These are phyloP conservation scores for Apotomis capreana DNA, from an alignment of 2,888 invertebrate genomes.

Conservation along the genomic window DNA sequence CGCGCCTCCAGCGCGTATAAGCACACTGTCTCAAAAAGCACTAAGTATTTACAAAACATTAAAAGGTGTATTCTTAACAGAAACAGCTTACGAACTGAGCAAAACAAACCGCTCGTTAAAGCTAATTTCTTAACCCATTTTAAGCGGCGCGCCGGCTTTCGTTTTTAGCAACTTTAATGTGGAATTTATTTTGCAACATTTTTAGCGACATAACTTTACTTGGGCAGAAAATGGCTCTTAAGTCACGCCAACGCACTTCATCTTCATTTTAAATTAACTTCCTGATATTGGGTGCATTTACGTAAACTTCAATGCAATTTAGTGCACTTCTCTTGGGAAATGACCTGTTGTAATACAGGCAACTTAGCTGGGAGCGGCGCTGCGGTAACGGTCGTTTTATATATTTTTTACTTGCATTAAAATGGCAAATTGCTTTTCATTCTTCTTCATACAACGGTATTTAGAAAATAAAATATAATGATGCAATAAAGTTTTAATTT, in stretches of 20 bases:
- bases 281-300: conserved; percentile 30
- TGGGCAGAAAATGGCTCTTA: neutral
- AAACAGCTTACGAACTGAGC: conserved; percentile 33
- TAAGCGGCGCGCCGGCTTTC: conserved; percentile 18
- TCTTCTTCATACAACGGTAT: neutral
- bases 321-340: conserved; percentile 40
- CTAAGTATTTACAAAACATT: conserved; percentile 42
- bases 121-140: conserved; percentile 39
- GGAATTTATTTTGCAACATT: conserved; percentile 19
- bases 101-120: conserved; percentile 40
- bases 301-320: conserved; percentile 36
- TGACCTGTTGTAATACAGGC: conserved; percentile 34
- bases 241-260: neutral
- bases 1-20: conserved; percentile 58
- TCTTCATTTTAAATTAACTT: conserved; percentile 30
- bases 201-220: conserved; percentile 17
- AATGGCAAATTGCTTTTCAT: conserved; percentile 12
- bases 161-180: conserved; percentile 22
- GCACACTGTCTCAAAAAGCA: conserved; percentile 49
- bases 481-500: neutral
- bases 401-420: conserved; percentile 15
- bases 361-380: conserved; percentile 29
- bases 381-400: conserved; percentile 30
- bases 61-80: conserved; percentile 30
- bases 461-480: neutral